Percentiles rank a stretch among this genome's conserved stretches.
Conservation (phyloP, 2,113 vertebrate genomes). For the Gila orcuttii region DNA sequence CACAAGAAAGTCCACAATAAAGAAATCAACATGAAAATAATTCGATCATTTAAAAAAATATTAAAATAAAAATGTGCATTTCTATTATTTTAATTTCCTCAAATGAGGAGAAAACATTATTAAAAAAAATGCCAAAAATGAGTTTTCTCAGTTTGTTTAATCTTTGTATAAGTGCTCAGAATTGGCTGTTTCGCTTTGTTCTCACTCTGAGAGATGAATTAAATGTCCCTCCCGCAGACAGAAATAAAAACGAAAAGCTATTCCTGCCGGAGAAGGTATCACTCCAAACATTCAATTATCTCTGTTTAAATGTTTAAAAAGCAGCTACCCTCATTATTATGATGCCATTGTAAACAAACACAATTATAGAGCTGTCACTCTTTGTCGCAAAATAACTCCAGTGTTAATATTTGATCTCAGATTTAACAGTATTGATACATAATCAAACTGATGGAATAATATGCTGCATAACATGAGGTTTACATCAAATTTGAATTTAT, state of each 20-base stretch:
- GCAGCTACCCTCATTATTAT: constrained; percentile 54
- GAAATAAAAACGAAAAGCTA: constrained; percentile 32
- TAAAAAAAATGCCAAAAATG: not conserved
- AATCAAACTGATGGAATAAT: constrained; percentile 29
- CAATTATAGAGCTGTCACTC: constrained; percentile 55
- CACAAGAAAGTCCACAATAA: not conserved
- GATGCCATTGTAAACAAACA: constrained; percentile 57
- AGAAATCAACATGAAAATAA: not conserved
- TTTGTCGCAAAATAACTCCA: constrained; percentile 30
- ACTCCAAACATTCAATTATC: constrained; percentile 60
- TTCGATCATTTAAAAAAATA: not conserved
- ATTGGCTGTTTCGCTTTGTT: not conserved
- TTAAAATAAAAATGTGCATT: not conserved
- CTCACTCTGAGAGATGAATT: constrained; percentile 12
- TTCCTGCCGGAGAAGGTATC: constrained; percentile 33
- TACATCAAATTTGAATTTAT: constrained; percentile 17
- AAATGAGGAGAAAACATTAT: not conserved
- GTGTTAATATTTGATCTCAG: constrained; percentile 56
- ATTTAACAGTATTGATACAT: constrained; percentile 50
- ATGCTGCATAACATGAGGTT: constrained; percentile 38
- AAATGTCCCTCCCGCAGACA: constrained; percentile 18
- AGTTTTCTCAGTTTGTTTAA: not conserved
- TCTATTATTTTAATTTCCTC: not conserved
- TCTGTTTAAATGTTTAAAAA: constrained; percentile 61
- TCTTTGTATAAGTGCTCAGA: not conserved